Evolutionary conservation across 2,888 invertebrate species (phyloP), one percentile per base, ranked within the genome.

Genomic region (Eupsilia transversa): DNA sequence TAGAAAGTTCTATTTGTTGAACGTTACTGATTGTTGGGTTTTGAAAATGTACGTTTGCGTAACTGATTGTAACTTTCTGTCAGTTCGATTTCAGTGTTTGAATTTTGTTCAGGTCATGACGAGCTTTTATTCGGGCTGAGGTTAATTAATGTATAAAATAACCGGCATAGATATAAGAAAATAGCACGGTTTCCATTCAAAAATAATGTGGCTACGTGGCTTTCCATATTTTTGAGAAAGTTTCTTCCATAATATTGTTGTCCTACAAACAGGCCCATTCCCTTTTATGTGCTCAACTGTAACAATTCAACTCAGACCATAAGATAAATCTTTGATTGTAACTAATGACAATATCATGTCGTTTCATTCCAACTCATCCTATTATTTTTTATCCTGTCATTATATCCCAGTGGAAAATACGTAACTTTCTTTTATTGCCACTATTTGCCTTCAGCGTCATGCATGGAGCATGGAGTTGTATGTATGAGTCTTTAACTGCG

Each of bases 301-400:
- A 77, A 76, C 80, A 83, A 85, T 59, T 84, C 74, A 80, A 82
- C 68, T 81, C 71, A 66, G 70, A 65, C 72, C 71, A 73, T 84
- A 77, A 80, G 60, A 87, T 79, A 86, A 83, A 85, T 83, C 72
- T 77, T 73, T 82, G 82, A 87, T 88, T 88, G 82, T 88, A 78
- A 88, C 70, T 86, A 83, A 88, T 87, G 87, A 81, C 80, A 20
- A 59, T 69, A 79, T 85, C 79, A 79, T 79, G 59, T 65, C 56
- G 72, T 61, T 60, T 72, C 80, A 66, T 79, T 67, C 70, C 68
- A 80, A 65, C 66, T 84, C 77, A 74, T 83, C 63, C 74, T 70
- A 80, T 85, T 84, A 78, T 72, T 77, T 81, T 83, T 84, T 85
- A 84, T 86, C 77, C 83, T 77, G 83, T 82, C 85, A 83, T 85